Percentiles rank a stretch among this genome's conserved stretches.
Evolutionary conservation across 1,140 invertebrate species (phyloP).

Genomic region (Prorops nasuta): DNA sequence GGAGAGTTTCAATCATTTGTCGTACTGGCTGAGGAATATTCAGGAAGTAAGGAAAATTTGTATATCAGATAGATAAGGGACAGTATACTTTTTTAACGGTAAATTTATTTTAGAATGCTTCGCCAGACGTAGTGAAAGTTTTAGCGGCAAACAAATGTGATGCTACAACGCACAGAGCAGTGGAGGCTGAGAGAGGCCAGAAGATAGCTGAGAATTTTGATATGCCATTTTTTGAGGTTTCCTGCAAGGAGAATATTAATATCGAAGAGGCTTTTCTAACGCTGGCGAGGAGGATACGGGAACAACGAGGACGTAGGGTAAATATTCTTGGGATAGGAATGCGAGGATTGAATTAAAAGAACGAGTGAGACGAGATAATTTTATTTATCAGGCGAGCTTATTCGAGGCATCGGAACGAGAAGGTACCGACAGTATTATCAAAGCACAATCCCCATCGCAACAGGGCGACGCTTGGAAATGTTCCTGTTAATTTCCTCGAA

Average conservation of each 20-base stretch:
- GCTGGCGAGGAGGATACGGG: constrained; percentile 76
- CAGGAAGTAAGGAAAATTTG: constrained; percentile 71
- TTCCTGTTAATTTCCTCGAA: constrained; percentile 35
- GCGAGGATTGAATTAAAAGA: not conserved
- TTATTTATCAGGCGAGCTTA: constrained; percentile 37
- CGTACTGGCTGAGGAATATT: constrained; percentile 84
- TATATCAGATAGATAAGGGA: not conserved
- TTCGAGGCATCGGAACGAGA: constrained; percentile 45
- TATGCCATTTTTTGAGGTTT: constrained; percentile 90
- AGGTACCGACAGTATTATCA: constrained; percentile 40
- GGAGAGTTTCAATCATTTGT: constrained; percentile 83
- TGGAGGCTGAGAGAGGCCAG: constrained; percentile 75
- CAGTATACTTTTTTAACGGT: not conserved
- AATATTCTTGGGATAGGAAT: constrained; percentile 22
- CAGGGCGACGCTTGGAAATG: constrained; percentile 44
- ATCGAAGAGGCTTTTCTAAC: constrained; percentile 85
- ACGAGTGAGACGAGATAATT: too few relatives aligned
- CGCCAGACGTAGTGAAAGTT: constrained; percentile 81
- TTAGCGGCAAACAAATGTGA: constrained; percentile 85
- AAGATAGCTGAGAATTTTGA: constrained; percentile 90
- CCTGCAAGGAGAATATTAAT: constrained; percentile 87
- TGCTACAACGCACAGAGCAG: constrained; percentile 68
- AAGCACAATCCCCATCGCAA: constrained; percentile 38
- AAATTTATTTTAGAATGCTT: constrained; percentile 69
- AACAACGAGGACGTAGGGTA: constrained; percentile 75